Evolutionary conservation across 2,797 vertebrate genomes (phyloP).

Genomic region (Benthosema pterotum): DNA sequence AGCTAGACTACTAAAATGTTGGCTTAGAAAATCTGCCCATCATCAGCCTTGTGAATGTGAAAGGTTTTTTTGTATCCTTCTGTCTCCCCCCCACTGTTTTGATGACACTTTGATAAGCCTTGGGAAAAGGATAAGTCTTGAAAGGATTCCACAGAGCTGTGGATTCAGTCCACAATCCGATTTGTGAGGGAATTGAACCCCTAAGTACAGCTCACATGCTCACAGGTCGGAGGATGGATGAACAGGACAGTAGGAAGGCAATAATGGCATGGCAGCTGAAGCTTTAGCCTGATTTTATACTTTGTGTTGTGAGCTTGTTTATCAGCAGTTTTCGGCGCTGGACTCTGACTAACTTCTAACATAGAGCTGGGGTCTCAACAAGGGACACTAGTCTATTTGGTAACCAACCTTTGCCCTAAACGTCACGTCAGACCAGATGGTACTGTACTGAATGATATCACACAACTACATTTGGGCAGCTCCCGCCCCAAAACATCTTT

Average conservation of each 20-base stretch:
- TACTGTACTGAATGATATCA: constrained; percentile 2
- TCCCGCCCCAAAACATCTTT: constrained; percentile 1
- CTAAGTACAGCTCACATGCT: constrained; percentile 6
- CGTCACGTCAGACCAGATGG: constrained; percentile 1
- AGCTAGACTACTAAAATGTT: not conserved
- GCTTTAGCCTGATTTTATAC: too few relatives aligned
- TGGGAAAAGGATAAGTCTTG: not conserved
- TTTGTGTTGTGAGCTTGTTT: too few relatives aligned
- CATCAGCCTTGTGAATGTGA: too few relatives aligned
- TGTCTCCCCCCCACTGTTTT: constrained; percentile 9
- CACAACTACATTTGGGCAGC: not conserved
- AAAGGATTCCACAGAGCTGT: constrained; percentile 18
- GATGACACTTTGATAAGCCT: constrained; percentile 26
- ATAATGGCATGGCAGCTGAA: not conserved
- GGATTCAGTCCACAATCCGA: not conserved
- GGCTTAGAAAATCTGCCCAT: too few relatives aligned
- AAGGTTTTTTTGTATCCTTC: constrained; percentile 1
- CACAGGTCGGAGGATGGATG: constrained; percentile 39
- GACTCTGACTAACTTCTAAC: not conserved
- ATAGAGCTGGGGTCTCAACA: constrained; percentile 4
- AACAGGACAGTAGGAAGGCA: constrained; percentile 7
- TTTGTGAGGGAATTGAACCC: constrained; percentile 23
- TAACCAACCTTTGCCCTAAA: not conserved
- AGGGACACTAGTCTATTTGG: constrained; percentile 1
- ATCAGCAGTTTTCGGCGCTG: too few relatives aligned